These are phyloP conservation scores for Coenobita brevimanus DNA, from an alignment of 1,140 invertebrate genomes.

Conservation along the genomic window DNA sequence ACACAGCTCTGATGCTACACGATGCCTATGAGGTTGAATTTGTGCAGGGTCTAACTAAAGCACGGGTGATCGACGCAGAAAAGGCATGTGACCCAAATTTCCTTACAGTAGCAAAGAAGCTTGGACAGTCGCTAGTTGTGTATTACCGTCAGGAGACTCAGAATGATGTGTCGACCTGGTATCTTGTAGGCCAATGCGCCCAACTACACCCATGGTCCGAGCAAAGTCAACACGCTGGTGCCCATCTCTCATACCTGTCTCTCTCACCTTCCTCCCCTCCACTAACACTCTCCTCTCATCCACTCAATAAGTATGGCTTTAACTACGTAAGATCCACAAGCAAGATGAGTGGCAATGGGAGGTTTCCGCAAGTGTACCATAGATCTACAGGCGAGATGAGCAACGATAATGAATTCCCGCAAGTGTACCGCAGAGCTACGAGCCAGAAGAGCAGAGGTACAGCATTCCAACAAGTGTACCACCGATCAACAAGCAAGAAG, in stretches of 20 bases:
- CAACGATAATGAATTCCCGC: too few relatives aligned
- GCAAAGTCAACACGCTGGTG: constrained; percentile 22
- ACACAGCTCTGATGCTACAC: background rate
- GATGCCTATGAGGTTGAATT: background rate
- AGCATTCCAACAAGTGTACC: too few relatives aligned
- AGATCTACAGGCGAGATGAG: too few relatives aligned
- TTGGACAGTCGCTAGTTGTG: background rate
- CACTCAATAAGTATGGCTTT: constrained; percentile 31
- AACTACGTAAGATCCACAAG: too few relatives aligned
- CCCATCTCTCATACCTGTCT: background rate
- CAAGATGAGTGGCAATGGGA: too few relatives aligned
- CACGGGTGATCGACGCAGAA: background rate
- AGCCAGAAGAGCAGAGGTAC: too few relatives aligned
- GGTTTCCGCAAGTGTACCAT: too few relatives aligned
- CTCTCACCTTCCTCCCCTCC: background rate
- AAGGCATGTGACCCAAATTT: constrained; percentile 2
- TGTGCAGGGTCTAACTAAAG: background rate
- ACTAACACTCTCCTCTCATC: background rate
- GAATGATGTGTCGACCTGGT: constrained; percentile 22
- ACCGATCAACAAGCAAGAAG: too few relatives aligned
- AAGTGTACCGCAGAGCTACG: too few relatives aligned
- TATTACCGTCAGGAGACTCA: constrained; percentile 28
- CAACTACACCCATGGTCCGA: constrained; percentile 25
- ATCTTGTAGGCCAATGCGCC: constrained; percentile 10
- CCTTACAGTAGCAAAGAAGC: background rate